Base-by-base conservation (phyloP, 2,888 invertebrate species). In the Dexiosoma caninum region DNA sequence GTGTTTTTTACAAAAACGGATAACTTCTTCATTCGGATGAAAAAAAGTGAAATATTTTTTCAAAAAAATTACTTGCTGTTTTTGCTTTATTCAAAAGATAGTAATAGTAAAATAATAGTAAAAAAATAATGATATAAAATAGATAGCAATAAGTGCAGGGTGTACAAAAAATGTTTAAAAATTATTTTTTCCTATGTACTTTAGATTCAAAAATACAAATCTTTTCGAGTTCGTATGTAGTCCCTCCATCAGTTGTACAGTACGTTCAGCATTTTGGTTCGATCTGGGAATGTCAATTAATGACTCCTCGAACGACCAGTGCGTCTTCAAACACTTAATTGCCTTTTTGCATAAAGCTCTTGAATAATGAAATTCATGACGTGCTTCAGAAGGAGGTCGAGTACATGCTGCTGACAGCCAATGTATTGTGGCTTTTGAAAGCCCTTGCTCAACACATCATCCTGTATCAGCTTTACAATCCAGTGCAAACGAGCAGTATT, bases 381-480 rank as follows among this genome's bases (percentile, higher is more conserved):
- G 16, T 53, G 16, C 32, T 53, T 32, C 32, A 53, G 53, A 53
- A 32, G 53, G 16, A 53, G 53, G 9, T 53, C 30, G 53, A 53
- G 53, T 14, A 53, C 32, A 53, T 53, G 30, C 3, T 53, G 32
- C 16, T 53, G 27, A 53, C 53, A 32, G 53, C 53, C 16, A 57
- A 21, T 23, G 57, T 37, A 37, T 37, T 37, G 37, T 57, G 35
- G 16, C 35, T 57, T 57, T n/a, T 37, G 21, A 37, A 57, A 21
- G 57, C n/a, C 19, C 21, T 57, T 57, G 19, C 37, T 37, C 57
- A 57, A 57, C 21, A 57, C 57, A 12, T 57, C 37, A 37, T 35
- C 57, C 37, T 57, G 37, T 37, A 57, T 37, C 37, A 35, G 19
- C 35, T 57, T 37, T 37, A 57, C 35, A 57, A 57, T 35, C 7